These are phyloP conservation scores for Ictidomys tridecemlineatus DNA, from an alignment of 2,113 vertebrate genomes.

Conservation along the genomic window DNA sequence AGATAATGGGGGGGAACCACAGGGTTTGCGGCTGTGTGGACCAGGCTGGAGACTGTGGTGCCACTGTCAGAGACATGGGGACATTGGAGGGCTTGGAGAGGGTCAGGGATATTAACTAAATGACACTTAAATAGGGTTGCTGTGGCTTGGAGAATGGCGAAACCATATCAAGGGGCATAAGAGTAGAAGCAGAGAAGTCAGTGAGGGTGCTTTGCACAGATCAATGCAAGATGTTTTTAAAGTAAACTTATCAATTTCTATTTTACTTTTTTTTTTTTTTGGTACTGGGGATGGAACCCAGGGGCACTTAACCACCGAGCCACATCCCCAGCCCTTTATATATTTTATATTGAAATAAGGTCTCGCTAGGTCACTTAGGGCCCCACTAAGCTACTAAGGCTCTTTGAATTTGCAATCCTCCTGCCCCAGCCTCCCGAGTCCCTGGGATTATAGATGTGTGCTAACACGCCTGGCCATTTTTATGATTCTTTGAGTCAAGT, in stretches of 20 bases:
- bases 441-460: too few relatives aligned
- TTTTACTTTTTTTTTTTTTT: too few relatives aligned
- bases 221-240: neutral
- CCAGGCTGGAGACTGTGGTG: neutral
- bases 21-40: accelerated
- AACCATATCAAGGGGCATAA: neutral
- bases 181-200: neutral
- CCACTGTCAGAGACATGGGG: neutral
- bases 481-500: neutral
- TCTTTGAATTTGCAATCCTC: too few relatives aligned
- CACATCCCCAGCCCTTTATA: too few relatives aligned
- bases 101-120: neutral
- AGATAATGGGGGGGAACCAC: neutral
- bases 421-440: too few relatives aligned
- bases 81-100: neutral
- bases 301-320: too few relatives aligned
- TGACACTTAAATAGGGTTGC: neutral
- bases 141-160: neutral
- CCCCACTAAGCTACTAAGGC: too few relatives aligned
- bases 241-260: too few relatives aligned
- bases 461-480: neutral
- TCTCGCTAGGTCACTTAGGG: too few relatives aligned
- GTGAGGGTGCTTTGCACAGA: neutral
- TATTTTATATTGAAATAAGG: too few relatives aligned
- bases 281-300: too few relatives aligned